phyloP scores from a whole-genome alignment of 2,113 vertebrate genomes.

The Chloebia gouldiae region DNA sequence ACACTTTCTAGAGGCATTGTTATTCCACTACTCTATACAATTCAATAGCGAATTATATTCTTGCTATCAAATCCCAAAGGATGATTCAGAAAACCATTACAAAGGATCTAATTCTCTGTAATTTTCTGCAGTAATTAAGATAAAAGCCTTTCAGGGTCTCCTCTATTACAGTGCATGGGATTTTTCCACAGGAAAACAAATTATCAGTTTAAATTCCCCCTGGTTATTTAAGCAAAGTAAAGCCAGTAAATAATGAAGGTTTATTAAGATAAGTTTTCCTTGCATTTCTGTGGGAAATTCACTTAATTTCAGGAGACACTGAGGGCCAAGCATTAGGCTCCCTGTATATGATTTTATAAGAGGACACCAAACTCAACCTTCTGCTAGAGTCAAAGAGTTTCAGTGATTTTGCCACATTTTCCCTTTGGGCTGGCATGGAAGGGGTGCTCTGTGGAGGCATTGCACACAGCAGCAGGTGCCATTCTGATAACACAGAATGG shows the following conservation, averaged over 20 bases:
- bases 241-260: background rate
- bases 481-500: background rate
- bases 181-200: constrained; percentile 42
- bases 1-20: constrained; percentile 22
- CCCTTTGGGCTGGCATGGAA: background rate
- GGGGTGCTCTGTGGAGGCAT: background rate
- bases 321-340: background rate
- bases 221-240: background rate
- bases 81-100: constrained; percentile 43
- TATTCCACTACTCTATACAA: constrained; percentile 28
- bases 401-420: background rate
- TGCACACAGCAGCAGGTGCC: background rate
- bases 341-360: background rate
- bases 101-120: constrained; percentile 50
- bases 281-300: background rate
- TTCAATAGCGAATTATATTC: constrained; percentile 21
- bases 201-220: constrained; percentile 31
- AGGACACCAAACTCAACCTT: background rate
- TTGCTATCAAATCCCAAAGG: constrained; percentile 34
- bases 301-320: background rate
- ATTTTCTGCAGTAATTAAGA: constrained; percentile 59
- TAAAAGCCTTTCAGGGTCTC: constrained; percentile 47
- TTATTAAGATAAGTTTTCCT: constrained; percentile 1
- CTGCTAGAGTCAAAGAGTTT: background rate
- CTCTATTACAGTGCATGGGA: constrained; percentile 22